phyloP scores from a whole-genome alignment of 2,797 vertebrate genomes.

The Sebastes alutus region DNA sequence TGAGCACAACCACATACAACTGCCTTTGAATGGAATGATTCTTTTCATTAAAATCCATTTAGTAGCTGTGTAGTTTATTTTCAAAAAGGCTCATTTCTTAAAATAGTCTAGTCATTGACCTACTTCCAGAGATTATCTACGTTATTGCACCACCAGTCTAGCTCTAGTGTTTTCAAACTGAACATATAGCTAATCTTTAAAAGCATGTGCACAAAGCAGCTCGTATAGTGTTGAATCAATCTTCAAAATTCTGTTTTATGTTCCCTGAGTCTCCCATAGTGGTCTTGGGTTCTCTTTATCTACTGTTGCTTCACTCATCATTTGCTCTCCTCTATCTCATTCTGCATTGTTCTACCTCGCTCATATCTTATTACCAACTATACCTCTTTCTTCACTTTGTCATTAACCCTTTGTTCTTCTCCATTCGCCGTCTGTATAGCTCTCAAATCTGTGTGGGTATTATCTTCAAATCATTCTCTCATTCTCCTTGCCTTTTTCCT shows the following conservation, averaged over 20 bases:
- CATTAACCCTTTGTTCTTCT: constrained; percentile 10
- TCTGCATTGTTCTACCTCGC: neutral
- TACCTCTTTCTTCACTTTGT: neutral
- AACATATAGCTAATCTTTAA: constrained; percentile 21
- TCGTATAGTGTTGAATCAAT: neutral
- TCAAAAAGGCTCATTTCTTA: constrained; percentile 31
- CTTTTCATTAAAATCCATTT: constrained; percentile 42
- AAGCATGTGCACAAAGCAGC: constrained; percentile 8
- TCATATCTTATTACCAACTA: neutral
- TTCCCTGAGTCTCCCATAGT: neutral
- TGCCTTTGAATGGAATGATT: constrained; percentile 31
- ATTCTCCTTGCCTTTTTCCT: constrained; percentile 25
- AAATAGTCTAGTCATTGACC: constrained; percentile 31
- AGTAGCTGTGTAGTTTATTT: constrained; percentile 29
- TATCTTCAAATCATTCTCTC: constrained; percentile 23
- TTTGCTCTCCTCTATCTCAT: neutral
- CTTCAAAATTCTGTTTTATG: constrained; percentile 35
- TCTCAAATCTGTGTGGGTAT: constrained; percentile 19
- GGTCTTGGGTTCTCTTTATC: constrained; percentile 11
- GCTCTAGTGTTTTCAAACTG: neutral
- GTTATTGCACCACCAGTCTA: constrained; percentile 4
- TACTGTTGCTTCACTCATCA: neutral
- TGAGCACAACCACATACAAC: neutral
- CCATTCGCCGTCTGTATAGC: neutral
- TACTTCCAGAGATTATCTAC: constrained; percentile 44